Conservation (phyloP, 1,140 invertebrate genomes). For the Metopolophium dirhodum region DNA sequence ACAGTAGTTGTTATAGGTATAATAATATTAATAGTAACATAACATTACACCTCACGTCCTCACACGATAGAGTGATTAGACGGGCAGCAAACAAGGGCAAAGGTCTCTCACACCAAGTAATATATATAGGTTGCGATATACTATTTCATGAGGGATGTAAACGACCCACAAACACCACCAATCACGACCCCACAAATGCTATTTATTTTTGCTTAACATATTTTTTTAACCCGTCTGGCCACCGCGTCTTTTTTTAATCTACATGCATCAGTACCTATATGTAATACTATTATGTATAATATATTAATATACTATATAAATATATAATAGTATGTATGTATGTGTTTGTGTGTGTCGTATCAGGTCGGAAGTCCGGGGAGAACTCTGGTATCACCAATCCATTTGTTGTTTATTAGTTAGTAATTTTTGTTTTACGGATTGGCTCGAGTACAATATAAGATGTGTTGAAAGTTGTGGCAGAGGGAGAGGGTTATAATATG, state of each 20-base stretch:
- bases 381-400: not conserved
- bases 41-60: not conserved
- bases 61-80: not conserved
- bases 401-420: not conserved
- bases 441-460: not conserved
- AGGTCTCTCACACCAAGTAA: not conserved
- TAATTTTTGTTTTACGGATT: not conserved
- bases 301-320: not conserved
- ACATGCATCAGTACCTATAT: not conserved
- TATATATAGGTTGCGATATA: not conserved
- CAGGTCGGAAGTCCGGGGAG: not conserved
- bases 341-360: not conserved
- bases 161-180: not conserved
- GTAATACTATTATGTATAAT: too few relatives aligned
- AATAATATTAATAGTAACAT: not conserved
- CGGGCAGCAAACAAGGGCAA: not conserved
- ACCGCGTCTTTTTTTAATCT: not conserved
- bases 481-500: not conserved
- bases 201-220: not conserved
- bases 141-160: not conserved
- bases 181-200: not conserved
- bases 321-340: not conserved
- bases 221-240: not conserved
- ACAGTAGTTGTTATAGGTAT: not conserved
- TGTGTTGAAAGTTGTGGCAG: not conserved